Base-by-base conservation (phyloP, 2,113 vertebrate genomes). In the Calypte anna region DNA sequence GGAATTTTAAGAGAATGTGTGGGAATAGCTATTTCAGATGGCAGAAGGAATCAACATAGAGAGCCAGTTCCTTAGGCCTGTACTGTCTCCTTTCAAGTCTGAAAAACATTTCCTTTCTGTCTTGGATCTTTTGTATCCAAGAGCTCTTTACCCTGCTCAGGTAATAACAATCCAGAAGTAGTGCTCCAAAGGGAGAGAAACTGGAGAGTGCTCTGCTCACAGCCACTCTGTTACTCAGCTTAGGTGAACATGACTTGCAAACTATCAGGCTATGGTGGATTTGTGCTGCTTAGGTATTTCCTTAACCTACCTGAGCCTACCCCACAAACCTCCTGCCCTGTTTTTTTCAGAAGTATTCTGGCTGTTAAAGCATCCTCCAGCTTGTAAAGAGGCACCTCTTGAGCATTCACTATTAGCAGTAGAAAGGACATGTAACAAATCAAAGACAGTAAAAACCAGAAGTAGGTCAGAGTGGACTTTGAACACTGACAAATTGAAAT, bases 21-120 rank as follows among this genome's bases (percentile, higher is more conserved):
- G 75, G 63, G 95, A 90, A 96, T 95, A 48, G 87, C 44, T 97
- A 90, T 96, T 97, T 96, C 93, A 95, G 94, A 94, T 95, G 95
- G 82, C 68, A 97, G 79, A 83, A 82, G 20, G 33, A 93, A 83
- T 95, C 63, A 90, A 96, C 95, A 94, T 80, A 96, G 96, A 95
- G 91, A 94, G 38, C 30, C 53, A 53, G 79, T 88, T 96, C 93
- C 91, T 88, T 90, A 83, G 44, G 33, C 68, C 57, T 81, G 72
- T 12, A 30, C 33, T 68, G 53, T 67, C 55, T 93, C 64, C 93
- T 94, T 95, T 95, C 88, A 95, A 88, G 91, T 96, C 68, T 75
- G 88, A 95, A 94, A 83, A n/a, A 75, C 67, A 90, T 91, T 95
- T 96, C 94, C 91, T 96, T 92, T 96, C 73, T 88, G 27, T 54